phyloP scores from a whole-genome alignment of 1,140 invertebrate species.

The Cyphomyrmex costatus region DNA sequence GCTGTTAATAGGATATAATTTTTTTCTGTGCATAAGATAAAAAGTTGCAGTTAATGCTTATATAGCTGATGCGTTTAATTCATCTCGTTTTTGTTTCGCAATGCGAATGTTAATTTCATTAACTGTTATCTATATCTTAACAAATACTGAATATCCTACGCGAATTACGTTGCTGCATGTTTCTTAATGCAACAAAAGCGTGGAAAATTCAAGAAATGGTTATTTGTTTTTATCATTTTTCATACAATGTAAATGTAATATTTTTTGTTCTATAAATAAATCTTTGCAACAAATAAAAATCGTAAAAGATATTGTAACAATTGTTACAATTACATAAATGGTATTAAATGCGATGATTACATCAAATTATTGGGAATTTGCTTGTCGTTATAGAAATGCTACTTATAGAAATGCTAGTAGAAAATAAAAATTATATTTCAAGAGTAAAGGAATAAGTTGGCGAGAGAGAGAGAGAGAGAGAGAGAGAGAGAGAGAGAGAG shows the following conservation, averaged over 20 bases:
- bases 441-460: not conserved
- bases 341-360: slow-evolving; percentile 1
- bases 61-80: slow-evolving; percentile 5
- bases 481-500: too few species aligned
- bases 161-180: not conserved
- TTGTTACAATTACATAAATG: not conserved
- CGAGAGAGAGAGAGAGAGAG: too few species aligned
- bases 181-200: slow-evolving; percentile 20
- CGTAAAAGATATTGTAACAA: not conserved
- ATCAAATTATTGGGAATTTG: not conserved
- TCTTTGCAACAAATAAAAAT: not conserved
- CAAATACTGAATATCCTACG: slow-evolving; percentile 18
- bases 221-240: not conserved
- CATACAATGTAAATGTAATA: slow-evolving; percentile 6
- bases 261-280: not conserved
- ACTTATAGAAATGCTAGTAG: not conserved
- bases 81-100: slow-evolving; percentile 47
- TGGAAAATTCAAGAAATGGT: not conserved
- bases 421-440: slow-evolving; percentile 14
- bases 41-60: not conserved
- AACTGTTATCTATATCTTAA: slow-evolving; percentile 42
- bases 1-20: not conserved
- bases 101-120: slow-evolving; percentile 50
- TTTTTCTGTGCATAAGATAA: not conserved
- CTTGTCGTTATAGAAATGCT: slow-evolving; percentile 8